Conservation (phyloP, 2,888 invertebrate species). For the Hemicrepidius hirtus region DNA sequence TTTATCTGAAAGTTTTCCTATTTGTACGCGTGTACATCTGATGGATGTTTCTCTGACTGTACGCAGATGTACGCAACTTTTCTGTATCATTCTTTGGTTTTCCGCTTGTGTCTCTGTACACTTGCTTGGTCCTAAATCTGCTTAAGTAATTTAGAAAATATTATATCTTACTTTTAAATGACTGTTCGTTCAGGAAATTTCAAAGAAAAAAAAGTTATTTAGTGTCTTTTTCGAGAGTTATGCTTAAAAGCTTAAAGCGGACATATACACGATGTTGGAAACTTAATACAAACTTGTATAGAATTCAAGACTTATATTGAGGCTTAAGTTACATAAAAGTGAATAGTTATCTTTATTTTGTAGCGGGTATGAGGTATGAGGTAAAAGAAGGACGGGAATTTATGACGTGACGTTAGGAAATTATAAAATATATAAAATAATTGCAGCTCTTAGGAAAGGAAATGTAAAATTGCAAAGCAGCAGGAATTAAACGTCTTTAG, state of each 20-base stretch:
- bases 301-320: constrained; percentile 27
- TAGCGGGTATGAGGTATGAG: not conserved
- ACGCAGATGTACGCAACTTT: no score
- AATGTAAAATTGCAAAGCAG: constrained; percentile 60
- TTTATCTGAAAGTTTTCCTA: no score
- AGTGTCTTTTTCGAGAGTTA: constrained; percentile 23
- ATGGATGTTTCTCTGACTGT: no score
- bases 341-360: constrained; percentile 23
- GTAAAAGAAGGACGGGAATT: not conserved
- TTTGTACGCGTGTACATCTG: no score
- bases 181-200: no score
- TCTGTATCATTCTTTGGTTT: no score
- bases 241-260: constrained; percentile 21
- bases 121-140: no score
- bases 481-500: constrained; percentile 60
- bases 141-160: no score
- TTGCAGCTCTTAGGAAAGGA: constrained; percentile 58
- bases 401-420: constrained; percentile 10
- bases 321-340: constrained; percentile 20
- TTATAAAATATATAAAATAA: constrained; percentile 56
- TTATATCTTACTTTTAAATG: no score
- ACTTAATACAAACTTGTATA: constrained; percentile 43
- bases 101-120: no score
- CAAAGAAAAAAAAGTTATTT: constrained; percentile 24
- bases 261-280: constrained; percentile 39